Evolutionary conservation across 2,797 vertebrate species (phyloP).

Genomic region (Staurois parvus): DNA sequence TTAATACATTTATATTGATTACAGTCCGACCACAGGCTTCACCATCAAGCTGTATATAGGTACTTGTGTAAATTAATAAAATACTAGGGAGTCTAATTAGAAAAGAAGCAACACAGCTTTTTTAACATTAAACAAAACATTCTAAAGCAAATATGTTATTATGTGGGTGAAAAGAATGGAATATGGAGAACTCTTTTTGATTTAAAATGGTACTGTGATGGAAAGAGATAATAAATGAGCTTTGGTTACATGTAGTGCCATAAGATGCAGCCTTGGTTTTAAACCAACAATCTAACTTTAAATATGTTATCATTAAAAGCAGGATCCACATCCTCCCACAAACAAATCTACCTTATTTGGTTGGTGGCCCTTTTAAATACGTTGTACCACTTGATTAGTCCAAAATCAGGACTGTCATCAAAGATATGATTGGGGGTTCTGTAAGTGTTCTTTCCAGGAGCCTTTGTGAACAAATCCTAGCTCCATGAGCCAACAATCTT

Average conservation of each 20-base stretch:
- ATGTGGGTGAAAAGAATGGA: conserved; percentile 7
- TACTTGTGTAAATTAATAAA: conserved; percentile 59
- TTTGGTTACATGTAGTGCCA: conserved; percentile 53
- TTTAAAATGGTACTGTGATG: neutral
- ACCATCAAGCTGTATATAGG: conserved; percentile 46
- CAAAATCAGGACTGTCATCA: neutral
- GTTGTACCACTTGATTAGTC: neutral
- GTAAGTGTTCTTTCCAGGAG: neutral
- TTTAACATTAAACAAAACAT: conserved; percentile 46
- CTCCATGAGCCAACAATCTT: neutral
- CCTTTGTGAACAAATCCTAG: neutral
- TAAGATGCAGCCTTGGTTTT: conserved; percentile 13
- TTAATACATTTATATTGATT: conserved; percentile 1
- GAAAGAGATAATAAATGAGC: neutral
- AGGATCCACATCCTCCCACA: too few species aligned
- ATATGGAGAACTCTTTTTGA: conserved; percentile 5
- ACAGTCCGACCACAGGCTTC: conserved; percentile 50
- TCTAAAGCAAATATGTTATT: conserved; percentile 36
- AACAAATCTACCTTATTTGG: neutral
- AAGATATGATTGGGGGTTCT: neutral
- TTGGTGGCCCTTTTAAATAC: neutral
- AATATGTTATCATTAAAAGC: neutral
- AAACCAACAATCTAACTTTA: neutral
- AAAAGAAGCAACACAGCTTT: conserved; percentile 21
- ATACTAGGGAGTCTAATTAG: conserved; percentile 47